These are phyloP conservation scores for Sphenopsis melanotis DNA, from an alignment of 2,797 vertebrate species.

Conservation along the genomic window DNA sequence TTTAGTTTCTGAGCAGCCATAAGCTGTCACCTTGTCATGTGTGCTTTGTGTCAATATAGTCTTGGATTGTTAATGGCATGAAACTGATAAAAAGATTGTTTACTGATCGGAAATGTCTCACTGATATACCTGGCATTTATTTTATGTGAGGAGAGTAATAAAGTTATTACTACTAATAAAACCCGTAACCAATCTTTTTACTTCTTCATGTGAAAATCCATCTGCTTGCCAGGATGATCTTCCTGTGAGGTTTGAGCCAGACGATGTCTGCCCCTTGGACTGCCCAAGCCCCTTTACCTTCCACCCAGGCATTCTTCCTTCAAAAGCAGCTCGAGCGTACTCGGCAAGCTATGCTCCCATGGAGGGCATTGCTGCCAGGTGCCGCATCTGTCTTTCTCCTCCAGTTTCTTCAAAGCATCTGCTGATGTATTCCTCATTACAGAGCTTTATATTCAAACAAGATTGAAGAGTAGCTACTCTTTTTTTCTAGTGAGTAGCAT, in stretches of 20 bases:
- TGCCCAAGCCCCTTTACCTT: background rate
- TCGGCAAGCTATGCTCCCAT: background rate
- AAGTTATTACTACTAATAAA: background rate
- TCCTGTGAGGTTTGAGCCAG: background rate
- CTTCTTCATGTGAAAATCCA: background rate
- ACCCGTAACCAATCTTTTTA: background rate
- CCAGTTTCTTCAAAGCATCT: background rate
- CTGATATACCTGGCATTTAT: background rate
- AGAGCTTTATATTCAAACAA: background rate
- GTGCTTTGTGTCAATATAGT: background rate
- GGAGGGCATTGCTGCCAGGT: background rate
- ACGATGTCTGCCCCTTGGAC: background rate
- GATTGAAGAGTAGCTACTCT: background rate
- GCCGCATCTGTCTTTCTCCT: background rate
- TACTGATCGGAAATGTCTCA: background rate
- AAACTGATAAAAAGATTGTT: background rate
- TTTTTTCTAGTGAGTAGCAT: background rate
- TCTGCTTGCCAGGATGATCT: background rate
- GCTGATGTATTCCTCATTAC: background rate
- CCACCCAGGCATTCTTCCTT: background rate
- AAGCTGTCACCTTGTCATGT: background rate
- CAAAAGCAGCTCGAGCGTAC: accelerated
- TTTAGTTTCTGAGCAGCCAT: background rate
- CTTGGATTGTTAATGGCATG: background rate
- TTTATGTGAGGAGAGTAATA: background rate